Conservation (phyloP, 1,140 invertebrate genomes). For the Pemphigus obesinymphae region DNA sequence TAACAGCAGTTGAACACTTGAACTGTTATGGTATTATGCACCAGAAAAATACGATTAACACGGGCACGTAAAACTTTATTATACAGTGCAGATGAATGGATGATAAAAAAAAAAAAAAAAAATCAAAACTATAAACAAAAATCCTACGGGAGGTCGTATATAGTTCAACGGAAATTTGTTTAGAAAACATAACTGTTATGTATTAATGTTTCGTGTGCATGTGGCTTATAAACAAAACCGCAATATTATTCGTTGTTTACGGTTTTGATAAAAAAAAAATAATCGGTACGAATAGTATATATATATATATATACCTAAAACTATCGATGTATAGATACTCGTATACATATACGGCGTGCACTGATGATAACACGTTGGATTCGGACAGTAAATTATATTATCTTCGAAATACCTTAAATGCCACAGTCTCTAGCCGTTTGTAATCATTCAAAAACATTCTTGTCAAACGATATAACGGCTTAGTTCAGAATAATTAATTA, state of each 20-base stretch:
- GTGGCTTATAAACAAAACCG: background rate
- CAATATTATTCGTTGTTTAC: background rate
- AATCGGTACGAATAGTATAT: background rate
- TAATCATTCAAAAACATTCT: background rate
- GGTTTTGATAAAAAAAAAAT: background rate
- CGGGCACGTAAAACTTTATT: too few species aligned
- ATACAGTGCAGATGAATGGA: background rate
- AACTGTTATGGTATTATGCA: too few species aligned
- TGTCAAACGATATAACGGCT: too few species aligned
- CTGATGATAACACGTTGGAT: background rate
- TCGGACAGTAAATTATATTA: background rate
- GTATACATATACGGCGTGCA: too few species aligned
- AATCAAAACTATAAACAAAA: background rate
- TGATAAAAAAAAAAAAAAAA: background rate
- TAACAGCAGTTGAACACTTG: too few species aligned
- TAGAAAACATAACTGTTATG: conserved; percentile 7
- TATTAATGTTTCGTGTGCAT: background rate
- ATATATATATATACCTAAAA: background rate
- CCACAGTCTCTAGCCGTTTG: too few species aligned
- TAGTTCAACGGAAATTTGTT: background rate
- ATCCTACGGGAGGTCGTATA: background rate
- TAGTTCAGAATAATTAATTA: too few species aligned
- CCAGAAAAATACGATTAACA: too few species aligned
- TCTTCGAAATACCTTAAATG: background rate
- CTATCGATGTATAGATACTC: too few species aligned